A percentile compares a stretch with the other conserved stretches of the same genome.
Evolutionary conservation across 1,140 invertebrate genomes (phyloP).

Genomic region (Nylanderia fulva): DNA sequence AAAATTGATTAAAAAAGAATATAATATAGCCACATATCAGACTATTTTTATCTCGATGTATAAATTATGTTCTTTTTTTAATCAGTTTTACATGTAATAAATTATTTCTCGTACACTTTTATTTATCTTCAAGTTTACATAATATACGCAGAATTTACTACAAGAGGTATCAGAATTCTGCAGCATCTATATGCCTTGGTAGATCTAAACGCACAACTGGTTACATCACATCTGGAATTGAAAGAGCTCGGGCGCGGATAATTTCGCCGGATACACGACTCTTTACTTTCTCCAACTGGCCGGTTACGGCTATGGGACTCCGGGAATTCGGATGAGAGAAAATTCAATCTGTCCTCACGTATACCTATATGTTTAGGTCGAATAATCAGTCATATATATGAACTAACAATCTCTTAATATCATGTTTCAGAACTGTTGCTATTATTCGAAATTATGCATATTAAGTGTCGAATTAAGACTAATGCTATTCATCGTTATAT

Average conservation of each 20-base stretch:
- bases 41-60: not conserved
- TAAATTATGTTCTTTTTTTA: not conserved
- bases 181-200: not conserved
- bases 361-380: not conserved
- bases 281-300: slow-evolving; percentile 46
- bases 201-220: not conserved
- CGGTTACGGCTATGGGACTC: not conserved
- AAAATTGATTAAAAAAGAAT: too few species aligned
- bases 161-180: not conserved
- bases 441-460: not conserved
- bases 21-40: too few species aligned
- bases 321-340: slow-evolving; percentile 9
- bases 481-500: not conserved
- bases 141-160: not conserved
- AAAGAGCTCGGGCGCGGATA: slow-evolving; percentile 38
- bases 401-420: not conserved
- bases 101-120: not conserved
- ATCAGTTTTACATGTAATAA: not conserved
- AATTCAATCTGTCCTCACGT: not conserved
- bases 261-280: slow-evolving; percentile 47
- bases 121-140: not conserved
- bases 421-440: not conserved
- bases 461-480: not conserved
- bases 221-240: slow-evolving; percentile 19
- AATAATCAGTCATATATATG: not conserved